Conservation (phyloP, 2,797 vertebrate genomes). For the Takifugu rubripes region DNA sequence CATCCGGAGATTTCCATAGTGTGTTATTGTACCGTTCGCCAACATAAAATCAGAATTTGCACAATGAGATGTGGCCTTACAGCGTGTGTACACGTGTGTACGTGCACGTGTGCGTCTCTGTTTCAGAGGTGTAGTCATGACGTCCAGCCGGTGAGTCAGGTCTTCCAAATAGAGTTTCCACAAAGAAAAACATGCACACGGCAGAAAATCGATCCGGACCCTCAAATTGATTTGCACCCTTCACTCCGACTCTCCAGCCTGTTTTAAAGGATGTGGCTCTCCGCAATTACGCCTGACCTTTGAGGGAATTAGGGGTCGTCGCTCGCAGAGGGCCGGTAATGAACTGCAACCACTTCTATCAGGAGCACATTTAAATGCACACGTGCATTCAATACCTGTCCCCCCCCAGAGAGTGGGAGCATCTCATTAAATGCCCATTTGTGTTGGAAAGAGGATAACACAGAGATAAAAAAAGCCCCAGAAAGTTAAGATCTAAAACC, state of each 20-base stretch:
- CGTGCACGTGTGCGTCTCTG: neutral
- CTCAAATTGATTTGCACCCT: slow-evolving; percentile 43
- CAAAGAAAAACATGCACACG: slow-evolving; percentile 30
- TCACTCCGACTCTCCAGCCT: neutral
- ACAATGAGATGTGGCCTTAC: too few species aligned
- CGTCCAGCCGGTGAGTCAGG: slow-evolving; percentile 45
- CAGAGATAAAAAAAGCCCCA: neutral
- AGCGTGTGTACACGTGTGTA: neutral
- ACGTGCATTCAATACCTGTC: neutral
- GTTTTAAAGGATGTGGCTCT: slow-evolving; percentile 4
- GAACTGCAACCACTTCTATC: neutral
- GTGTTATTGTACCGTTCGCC: too few species aligned
- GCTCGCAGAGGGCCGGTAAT: neutral
- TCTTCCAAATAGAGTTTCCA: slow-evolving; percentile 55
- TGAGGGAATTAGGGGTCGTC: slow-evolving; percentile 14
- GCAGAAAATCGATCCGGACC: slow-evolving; percentile 29
- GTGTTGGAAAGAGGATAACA: neutral
- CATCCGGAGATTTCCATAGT: too few species aligned
- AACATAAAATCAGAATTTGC: too few species aligned
- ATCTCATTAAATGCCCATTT: neutral
- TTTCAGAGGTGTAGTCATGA: slow-evolving; percentile 23
- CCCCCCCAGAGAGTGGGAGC: neutral
- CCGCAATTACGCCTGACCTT: slow-evolving; percentile 28
- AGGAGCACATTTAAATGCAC: neutral
- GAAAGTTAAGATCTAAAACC: slow-evolving; percentile 15